Evolutionary conservation across 2,888 invertebrate species (phyloP), one percentile per base, ranked within the genome.

Genomic region (Apocheima hispidaria): DNA sequence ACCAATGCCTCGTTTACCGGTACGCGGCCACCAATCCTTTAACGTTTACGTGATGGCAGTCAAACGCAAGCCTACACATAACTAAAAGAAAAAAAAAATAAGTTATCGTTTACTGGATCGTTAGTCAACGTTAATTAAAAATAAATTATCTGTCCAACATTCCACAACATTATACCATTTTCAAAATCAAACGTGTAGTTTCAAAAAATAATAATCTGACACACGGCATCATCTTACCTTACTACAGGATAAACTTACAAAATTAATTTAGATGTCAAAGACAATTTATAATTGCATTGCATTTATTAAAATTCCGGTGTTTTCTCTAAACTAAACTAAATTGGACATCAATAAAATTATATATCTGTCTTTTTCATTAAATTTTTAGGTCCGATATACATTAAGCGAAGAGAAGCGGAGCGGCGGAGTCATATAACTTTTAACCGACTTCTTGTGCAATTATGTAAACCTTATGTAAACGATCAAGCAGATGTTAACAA

Each of bases 211-310:
- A n/a, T n/a, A n/a, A n/a, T 0, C n/a, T 6, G 0, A 7, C 2
- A n/a, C 23, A 23, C 43, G 7, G 7, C 7, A 14, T n/a, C 23
- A 43, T n/a, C 14, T 43, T 26, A 14, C 38, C 18, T 18, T 20
- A 38, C 18, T 18, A 38, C 38, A 20, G 38, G 18, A 38, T 6
- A 23, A 43, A 23, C 6, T 26, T 23, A 23, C 41, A 23, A 14
- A 23, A 43, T 23, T 4, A n/a, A 23, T 41, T 41, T 41, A 23
- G n/a, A 23, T n/a, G 14, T 23, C 41, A 43, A 43, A n/a, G n/a
- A 7, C 10, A 14, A 43, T 23, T 7, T 14, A 38, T 6, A 20
- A 10, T 4, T 9, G 10, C 9, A 23, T 18, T 6, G 7, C 9
- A 23, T 18, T 6, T 1, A 10, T 10, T 38, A 2, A 6, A 7